These are phyloP conservation scores for Dryocosmus kuriphilus DNA, from an alignment of 2,888 invertebrate species.

Conservation along the genomic window DNA sequence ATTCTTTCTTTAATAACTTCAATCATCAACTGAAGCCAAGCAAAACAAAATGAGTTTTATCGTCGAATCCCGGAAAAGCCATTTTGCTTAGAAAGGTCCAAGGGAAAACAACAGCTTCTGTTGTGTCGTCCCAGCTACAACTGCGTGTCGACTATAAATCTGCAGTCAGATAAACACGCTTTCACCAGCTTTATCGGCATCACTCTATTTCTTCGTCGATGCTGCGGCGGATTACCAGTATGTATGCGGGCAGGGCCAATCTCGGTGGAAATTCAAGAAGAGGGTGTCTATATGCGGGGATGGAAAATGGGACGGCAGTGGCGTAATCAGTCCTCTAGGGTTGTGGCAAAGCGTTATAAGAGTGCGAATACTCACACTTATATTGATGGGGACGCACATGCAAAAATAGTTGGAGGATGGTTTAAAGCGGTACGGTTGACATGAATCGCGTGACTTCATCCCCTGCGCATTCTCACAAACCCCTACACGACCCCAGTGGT, in stretches of 20 bases:
- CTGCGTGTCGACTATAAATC: slow-evolving; percentile 49
- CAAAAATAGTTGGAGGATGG: slow-evolving; percentile 57
- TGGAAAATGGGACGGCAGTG: not conserved
- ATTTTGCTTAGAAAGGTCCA: not conserved
- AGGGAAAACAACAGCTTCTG: not conserved
- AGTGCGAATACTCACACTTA: slow-evolving; percentile 41
- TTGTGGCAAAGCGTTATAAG: slow-evolving; percentile 45
- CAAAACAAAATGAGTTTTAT: too few species aligned
- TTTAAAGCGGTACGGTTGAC: slow-evolving; percentile 71
- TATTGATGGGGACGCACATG: not conserved
- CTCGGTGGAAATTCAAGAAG: slow-evolving; percentile 62
- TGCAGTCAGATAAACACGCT: slow-evolving; percentile 49
- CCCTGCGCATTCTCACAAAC: slow-evolving; percentile 44
- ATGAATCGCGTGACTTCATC: slow-evolving; percentile 71
- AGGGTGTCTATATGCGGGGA: slow-evolving; percentile 24
- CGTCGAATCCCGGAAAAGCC: not conserved
- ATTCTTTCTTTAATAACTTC: too few species aligned
- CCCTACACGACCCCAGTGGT: slow-evolving; percentile 43
- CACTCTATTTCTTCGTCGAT: slow-evolving; percentile 41
- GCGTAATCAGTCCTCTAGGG: slow-evolving; percentile 42
- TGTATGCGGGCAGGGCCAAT: slow-evolving; percentile 50
- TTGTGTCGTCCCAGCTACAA: not conserved
- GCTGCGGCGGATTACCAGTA: slow-evolving; percentile 9
- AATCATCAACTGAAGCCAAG: too few species aligned
- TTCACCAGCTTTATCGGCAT: slow-evolving; percentile 52